Conservation (phyloP, 2,797 vertebrate species). For the Tarsius wallacei region DNA sequence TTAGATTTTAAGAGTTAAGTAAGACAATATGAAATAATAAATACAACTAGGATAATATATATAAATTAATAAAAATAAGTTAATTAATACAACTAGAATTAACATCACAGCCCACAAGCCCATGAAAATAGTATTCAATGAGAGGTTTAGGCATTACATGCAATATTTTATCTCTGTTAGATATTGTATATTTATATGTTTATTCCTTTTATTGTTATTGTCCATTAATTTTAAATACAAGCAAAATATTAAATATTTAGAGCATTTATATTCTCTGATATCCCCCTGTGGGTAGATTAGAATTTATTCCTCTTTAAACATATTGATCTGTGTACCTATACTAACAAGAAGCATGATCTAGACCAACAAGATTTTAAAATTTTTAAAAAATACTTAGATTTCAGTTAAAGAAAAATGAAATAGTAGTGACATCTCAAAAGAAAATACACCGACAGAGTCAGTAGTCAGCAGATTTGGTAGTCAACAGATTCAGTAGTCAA, state of each 20-base stretch:
- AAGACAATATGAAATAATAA: background rate
- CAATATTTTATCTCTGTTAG: rapidly evolving
- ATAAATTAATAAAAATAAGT: background rate
- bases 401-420: background rate
- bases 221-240: background rate
- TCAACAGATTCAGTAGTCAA: background rate
- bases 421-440: rapidly evolving
- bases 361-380: too few relatives aligned
- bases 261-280: background rate
- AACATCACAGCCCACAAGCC: background rate
- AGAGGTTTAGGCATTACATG: too few relatives aligned
- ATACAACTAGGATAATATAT: background rate
- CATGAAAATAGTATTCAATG: background rate
- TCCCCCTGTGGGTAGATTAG: background rate
- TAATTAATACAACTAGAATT: background rate
- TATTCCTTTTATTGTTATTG: too few relatives aligned
- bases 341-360: too few relatives aligned
- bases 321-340: rapidly evolving
- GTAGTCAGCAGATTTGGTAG: too few relatives aligned
- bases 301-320: background rate
- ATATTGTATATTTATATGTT: background rate
- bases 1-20: background rate
- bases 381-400: too few relatives aligned
- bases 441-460: background rate
- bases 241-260: background rate